These are phyloP conservation scores for Pecten maximus DNA, from an alignment of 2,888 invertebrate genomes.

Conservation along the genomic window DNA sequence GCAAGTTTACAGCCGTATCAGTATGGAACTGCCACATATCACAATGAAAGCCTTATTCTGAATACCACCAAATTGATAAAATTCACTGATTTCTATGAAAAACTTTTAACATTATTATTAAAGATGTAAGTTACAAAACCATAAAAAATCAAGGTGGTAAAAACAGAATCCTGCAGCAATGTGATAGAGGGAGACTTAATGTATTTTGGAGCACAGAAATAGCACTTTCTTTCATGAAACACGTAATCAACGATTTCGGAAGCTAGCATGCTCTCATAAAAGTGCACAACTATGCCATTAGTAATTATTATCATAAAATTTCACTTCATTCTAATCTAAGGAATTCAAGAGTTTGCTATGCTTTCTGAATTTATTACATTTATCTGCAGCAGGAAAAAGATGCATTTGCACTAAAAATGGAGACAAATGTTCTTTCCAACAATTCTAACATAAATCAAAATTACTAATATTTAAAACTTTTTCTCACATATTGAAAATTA, in stretches of 20 bases:
- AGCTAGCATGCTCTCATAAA: slow-evolving; percentile 7
- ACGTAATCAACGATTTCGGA: neutral
- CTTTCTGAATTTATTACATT: slow-evolving; percentile 18
- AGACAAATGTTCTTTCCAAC: neutral
- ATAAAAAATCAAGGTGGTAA: slow-evolving; percentile 20
- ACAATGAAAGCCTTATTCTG: neutral
- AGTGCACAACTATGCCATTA: slow-evolving; percentile 30
- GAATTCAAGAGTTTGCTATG: slow-evolving; percentile 1
- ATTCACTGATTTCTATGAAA: neutral
- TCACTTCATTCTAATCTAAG: slow-evolving; percentile 30
- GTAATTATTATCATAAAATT: slow-evolving; percentile 32
- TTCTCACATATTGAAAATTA: slow-evolving; percentile 16
- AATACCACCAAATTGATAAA: slow-evolving; percentile 1
- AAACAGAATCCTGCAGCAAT: neutral
- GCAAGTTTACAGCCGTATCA: neutral
- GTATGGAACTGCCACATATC: neutral
- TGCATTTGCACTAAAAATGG: slow-evolving; percentile 34
- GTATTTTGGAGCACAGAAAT: slow-evolving; percentile 10
- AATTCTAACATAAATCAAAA: neutral
- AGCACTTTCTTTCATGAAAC: slow-evolving; percentile 33
- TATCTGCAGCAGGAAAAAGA: neutral
- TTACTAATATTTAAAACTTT: slow-evolving; percentile 14
- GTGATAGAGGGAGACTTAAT: slow-evolving; percentile 7
- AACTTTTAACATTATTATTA: neutral
- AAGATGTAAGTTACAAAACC: slow-evolving; percentile 4